Evolutionary conservation across 2,797 vertebrate genomes (phyloP), one percentile per base, ranked within the genome.

Genomic region (Chaetodon trifasciatus): DNA sequence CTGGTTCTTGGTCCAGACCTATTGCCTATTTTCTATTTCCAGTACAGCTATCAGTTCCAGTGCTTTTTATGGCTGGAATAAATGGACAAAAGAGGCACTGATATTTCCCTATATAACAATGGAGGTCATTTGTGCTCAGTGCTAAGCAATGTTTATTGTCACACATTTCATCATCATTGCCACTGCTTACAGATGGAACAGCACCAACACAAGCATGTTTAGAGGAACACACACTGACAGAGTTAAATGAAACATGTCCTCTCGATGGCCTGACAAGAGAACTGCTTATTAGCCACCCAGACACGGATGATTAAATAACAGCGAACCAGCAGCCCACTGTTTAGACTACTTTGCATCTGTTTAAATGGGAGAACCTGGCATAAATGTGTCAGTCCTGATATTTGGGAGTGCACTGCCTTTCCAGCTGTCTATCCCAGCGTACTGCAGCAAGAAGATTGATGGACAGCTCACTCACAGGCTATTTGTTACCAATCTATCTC

Each of bases 91-190:
- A 49, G 60, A 55, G 16, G 13, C 57, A 24, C 19, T 47, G 56
- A 79, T 61, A 67, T 35, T 61, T 66, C 73, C 56, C 57, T 64
- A 52, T 46, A 63, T 62, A 64, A 82, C 72, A 83, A 76, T 52
- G 24, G 3, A 74, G 39, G 70, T 56, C 50, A 79, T 78, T 55
- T 79, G 61, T 56, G 69, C 71, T 83, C 28, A 49, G 55, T 11
- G 79, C 70, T 73, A 23, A 37, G 66, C 74, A 64, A 70, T 85
- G 76, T 82, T 47, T 82, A 71, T 49, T 85, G 87, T 87, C 83
- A 71, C 57, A 69, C 39, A 85, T 89, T 89, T 89, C 81, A 89
- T 91, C 78, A 91, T 82, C 44, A 63, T 85, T 89, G 78, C 76
- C 78, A 55, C 65, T 0, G 23, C 74, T 86, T 83, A 71, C 74